A percentile compares a stretch with the other conserved stretches of the same genome.
Evolutionary conservation across 30 jellyfish, hydroid and myxozoan genomes (phyloP).

Genomic region (Pseudorhiza aurosa): DNA sequence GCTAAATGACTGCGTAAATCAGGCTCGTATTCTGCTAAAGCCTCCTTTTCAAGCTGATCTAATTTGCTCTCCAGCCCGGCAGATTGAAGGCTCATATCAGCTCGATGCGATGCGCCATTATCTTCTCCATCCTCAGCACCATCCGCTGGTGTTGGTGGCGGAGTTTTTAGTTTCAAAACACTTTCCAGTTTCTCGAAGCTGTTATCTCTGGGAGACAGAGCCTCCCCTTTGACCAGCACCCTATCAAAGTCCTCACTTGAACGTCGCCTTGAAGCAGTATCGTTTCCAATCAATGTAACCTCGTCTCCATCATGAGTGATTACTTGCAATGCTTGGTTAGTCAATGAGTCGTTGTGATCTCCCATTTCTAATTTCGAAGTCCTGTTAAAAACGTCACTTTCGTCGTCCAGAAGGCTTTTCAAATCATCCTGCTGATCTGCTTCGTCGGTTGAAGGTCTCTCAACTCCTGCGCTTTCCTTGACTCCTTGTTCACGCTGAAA

Average conservation of each 20-base stretch:
- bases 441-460: neutral
- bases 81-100: neutral
- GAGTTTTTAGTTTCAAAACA: constrained; percentile 21
- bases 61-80: neutral
- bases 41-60: neutral
- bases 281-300: neutral
- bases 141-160: constrained; percentile 56
- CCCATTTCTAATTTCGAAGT: constrained; percentile 43
- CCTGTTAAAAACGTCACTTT: constrained; percentile 29
- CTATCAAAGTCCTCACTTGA: constrained; percentile 24
- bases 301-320: neutral
- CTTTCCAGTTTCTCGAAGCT: neutral
- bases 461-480: neutral
- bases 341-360: neutral
- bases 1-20: neutral
- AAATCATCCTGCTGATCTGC: neutral
- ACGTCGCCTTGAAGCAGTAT: neutral
- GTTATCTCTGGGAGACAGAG: constrained; percentile 16
- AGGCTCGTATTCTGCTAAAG: neutral
- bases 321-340: neutral
- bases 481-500: constrained; percentile 7
- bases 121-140: neutral
- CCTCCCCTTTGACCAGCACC: constrained; percentile 32
- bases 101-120: neutral
- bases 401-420: constrained; percentile 40